Evolutionary conservation across 2,797 vertebrate species (phyloP), one percentile per base, ranked within the genome.

Genomic region (Siniperca obscura): DNA sequence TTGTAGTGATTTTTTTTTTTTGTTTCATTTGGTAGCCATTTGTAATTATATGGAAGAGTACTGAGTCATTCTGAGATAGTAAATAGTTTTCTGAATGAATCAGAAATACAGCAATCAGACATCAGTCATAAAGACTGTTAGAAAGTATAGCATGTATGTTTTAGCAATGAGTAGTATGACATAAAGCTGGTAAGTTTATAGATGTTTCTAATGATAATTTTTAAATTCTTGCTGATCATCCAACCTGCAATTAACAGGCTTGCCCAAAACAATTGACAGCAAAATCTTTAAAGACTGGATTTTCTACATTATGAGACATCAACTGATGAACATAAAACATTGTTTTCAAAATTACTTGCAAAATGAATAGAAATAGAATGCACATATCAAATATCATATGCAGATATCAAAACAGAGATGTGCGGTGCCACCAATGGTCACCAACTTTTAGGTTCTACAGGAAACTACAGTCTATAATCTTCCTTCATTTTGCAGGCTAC

Each of bases 41-140:
- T 50, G 48, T 50, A 4, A 46, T 36, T 36, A 36, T 36, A 36
- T 36, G 5, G 36, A 17, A 0, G 10, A 5, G 8, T 4, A 21
- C 6, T 68, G 44, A 78, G 27, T 73, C 9, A 68, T 50, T 76
- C 50, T 56, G 40, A 48, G 13, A 64, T 7, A 38, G 60, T 25
- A 4, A 3, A 16, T 38, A 44, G 38, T 36, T 36, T 21, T 27
- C 55, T 46, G 21, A 61, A 5, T 60, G 11, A 60, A 6, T 52
- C 56, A 34, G 19, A 61, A 27, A 55, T 19, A 25, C 14, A 53
- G 21, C 1, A 57, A 10, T 25, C 30, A 27, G 22, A 17, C 11
- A 30, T 30, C 27, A 22, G n/a, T 6, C 13, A 17, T 21, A 21
- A 42, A 27, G 10, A 55, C 53, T 5, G 10, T 9, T 14, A n/a